Percentiles rank a stretch among this genome's conserved stretches.
Evolutionary conservation across 2,888 invertebrate genomes (phyloP).

Genomic region (Cheilosia impressa): DNA sequence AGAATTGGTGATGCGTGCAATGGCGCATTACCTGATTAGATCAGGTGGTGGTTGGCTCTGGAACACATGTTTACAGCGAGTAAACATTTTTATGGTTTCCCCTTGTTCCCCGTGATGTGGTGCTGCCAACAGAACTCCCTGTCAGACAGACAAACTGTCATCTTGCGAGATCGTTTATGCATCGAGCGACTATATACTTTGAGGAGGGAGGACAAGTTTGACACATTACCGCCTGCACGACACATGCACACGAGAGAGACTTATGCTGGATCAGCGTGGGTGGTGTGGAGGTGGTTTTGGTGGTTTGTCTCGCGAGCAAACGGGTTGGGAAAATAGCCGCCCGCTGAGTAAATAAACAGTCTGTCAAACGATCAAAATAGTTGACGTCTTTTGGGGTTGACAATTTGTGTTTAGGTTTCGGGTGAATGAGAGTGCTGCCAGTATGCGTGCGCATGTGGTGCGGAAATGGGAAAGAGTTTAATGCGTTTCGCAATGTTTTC

Average conservation of each 20-base stretch:
- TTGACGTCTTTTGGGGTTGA: slow-evolving; percentile 72
- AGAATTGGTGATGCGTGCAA: slow-evolving; percentile 70
- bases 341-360: slow-evolving; percentile 70
- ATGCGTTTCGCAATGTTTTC: too few relatives aligned
- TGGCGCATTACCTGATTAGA: slow-evolving; percentile 72
- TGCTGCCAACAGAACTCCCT: neutral
- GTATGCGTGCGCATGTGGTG: slow-evolving; percentile 43
- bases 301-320: slow-evolving; percentile 68
- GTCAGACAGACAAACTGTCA: slow-evolving; percentile 55
- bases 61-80: slow-evolving; percentile 66
- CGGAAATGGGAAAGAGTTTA: slow-evolving; percentile 2
- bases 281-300: slow-evolving; percentile 66
- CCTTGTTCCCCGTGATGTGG: neutral
- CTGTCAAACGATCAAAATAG: slow-evolving; percentile 72
- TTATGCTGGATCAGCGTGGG: slow-evolving; percentile 53
- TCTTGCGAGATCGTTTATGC: slow-evolving; percentile 48
- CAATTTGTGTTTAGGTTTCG: slow-evolving; percentile 67
- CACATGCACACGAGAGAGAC: slow-evolving; percentile 39
- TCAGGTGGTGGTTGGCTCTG: slow-evolving; percentile 60
- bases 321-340: slow-evolving; percentile 65
- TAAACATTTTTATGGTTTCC: slow-evolving; percentile 53
- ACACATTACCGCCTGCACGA: slow-evolving; percentile 63
- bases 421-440: slow-evolving; percentile 34
- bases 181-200: slow-evolving; percentile 42
- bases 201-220: slow-evolving; percentile 65